Evolutionary conservation across 2,113 vertebrate species (phyloP).

Genomic region (Naja naja): DNA sequence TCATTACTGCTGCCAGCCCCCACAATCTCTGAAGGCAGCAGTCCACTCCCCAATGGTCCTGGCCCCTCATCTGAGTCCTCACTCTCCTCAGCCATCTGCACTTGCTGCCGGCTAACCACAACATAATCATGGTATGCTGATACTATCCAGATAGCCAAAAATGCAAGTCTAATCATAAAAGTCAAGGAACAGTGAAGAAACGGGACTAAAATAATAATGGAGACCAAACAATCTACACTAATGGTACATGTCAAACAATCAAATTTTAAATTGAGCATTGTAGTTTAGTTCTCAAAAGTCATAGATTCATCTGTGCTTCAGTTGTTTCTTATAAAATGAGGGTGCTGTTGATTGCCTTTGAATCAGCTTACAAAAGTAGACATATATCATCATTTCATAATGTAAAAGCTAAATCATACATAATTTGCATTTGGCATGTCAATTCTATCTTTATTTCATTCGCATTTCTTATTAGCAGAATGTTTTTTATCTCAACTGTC

Average conservation of each 20-base stretch:
- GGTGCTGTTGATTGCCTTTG: neutral
- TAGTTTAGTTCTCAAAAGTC: neutral
- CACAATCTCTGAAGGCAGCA: too few species aligned
- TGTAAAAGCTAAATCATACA: neutral
- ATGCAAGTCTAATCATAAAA: too few species aligned
- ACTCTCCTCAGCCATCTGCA: too few species aligned
- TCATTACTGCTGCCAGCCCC: too few species aligned
- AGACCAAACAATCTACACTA: neutral
- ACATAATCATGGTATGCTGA: too few species aligned
- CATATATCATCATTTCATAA: conserved; percentile 9
- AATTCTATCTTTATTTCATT: conserved; percentile 13
- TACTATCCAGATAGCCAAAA: too few species aligned
- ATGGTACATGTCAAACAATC: neutral
- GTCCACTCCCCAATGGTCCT: too few species aligned
- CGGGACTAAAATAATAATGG: too few species aligned
- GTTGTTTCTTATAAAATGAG: neutral
- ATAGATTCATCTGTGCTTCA: neutral
- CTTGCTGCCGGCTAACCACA: too few species aligned
- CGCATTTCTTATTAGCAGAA: conserved; percentile 27
- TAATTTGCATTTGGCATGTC: conserved; percentile 6
- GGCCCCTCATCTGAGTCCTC: too few species aligned
- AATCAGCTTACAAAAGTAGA: conserved; percentile 20
- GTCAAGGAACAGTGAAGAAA: too few species aligned
- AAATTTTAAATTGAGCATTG: neutral
- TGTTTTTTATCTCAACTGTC: conserved; percentile 10